These are phyloP conservation scores for Xylota sylvarum DNA, from an alignment of 2,888 invertebrate species.

Conservation along the genomic window DNA sequence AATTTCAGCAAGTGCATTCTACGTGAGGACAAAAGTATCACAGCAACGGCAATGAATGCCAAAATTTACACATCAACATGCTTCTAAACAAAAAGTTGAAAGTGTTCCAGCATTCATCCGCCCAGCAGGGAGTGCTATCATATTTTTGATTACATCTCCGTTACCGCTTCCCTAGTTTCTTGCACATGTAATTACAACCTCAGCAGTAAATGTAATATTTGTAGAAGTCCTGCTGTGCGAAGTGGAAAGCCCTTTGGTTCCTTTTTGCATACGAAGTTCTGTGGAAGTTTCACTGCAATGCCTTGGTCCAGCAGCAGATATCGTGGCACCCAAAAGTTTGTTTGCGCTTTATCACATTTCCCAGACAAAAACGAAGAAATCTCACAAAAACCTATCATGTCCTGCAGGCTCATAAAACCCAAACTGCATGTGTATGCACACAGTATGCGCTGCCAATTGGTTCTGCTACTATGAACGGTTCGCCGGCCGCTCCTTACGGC, in stretches of 20 bases:
- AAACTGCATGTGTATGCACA: slow-evolving; percentile 47
- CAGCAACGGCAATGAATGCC: not conserved
- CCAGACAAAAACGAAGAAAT: slow-evolving; percentile 63
- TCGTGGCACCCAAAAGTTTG: slow-evolving; percentile 63
- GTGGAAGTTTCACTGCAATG: slow-evolving; percentile 16
- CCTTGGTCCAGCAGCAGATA: slow-evolving; percentile 50
- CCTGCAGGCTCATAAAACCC: slow-evolving; percentile 62
- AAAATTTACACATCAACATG: slow-evolving; percentile 10
- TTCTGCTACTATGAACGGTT: slow-evolving; percentile 2
- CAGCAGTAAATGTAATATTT: slow-evolving; percentile 69
- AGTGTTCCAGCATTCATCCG: slow-evolving; percentile 14
- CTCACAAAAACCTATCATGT: slow-evolving; percentile 67
- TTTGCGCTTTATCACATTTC: slow-evolving; percentile 74
- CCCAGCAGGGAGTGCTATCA: slow-evolving; percentile 41
- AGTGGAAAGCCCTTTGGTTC: slow-evolving; percentile 27
- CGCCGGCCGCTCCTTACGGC: slow-evolving; percentile 30
- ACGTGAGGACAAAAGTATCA: not conserved
- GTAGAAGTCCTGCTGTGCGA: slow-evolving; percentile 53
- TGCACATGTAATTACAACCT: slow-evolving; percentile 67
- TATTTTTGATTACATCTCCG: slow-evolving; percentile 30
- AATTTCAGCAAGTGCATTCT: not conserved
- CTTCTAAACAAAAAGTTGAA: slow-evolving; percentile 36
- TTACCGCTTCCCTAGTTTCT: slow-evolving; percentile 33
- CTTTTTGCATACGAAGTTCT: slow-evolving; percentile 59
- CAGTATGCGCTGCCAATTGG: slow-evolving; percentile 52